Base-by-base conservation (phyloP, 2,888 invertebrate genomes). In the Graphium colonna region DNA sequence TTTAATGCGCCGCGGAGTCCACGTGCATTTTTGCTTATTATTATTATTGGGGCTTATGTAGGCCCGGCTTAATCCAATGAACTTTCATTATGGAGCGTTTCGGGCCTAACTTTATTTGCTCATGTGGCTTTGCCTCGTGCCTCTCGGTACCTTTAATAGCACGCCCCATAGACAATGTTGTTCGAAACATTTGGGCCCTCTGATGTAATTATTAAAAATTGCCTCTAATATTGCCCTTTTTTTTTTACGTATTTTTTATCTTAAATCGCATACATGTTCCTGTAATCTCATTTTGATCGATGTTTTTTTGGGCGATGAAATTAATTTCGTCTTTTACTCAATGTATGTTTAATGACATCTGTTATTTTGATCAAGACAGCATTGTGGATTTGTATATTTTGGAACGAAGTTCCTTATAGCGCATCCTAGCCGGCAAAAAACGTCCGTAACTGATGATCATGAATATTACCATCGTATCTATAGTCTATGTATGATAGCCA, bases 1-100 rank as follows among this genome's bases (percentile, higher is more conserved):
- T 87, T 86, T 84, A 82, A 83, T 81, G 65, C 63, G 61, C 69
- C 57, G 59, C 52, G 51, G 60, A 63, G 76, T 74, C 81, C 83
- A 84, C 85, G 85, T 87, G 82, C 84, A 83, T 88, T 88, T 87
- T 86, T 83, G 84, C 79, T 84, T 86, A 83, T 86, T 85, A 86
- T 73, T 73, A 69, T 87, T 87, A 82, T 85, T 83, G 77, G 75
- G 78, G 85, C 77, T 77, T 78, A 75, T 62, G 65, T 77, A 79
- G 78, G 77, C 81, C 68, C 68, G 63, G 65, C 64, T 68, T 88
- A 89, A 89, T 89, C 89, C 88, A 86, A 88, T 88, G 83, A 82
- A 84, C 75, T 83, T 83, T 84, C 82, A 86, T 88, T 88, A 87
- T 71, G 55, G 71, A 67, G 77, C 86, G 85, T 82, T 85, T 78